Conservation (phyloP, 2,113 vertebrate genomes). For the Romanogobio albipinnatus region DNA sequence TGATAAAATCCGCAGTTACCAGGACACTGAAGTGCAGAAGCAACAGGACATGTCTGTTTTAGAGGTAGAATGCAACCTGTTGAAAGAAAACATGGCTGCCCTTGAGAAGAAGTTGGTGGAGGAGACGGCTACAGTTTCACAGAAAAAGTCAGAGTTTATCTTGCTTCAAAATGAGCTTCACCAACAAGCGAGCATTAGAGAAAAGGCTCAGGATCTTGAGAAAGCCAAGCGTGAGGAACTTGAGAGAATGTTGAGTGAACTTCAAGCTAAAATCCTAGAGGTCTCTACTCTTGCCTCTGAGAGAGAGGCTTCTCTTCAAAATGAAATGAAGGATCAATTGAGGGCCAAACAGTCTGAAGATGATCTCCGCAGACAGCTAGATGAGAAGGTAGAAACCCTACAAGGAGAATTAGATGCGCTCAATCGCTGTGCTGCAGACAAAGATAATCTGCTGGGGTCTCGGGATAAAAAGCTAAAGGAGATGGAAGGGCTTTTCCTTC, state of each 20-base stretch:
- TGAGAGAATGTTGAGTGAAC: neutral
- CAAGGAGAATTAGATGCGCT: neutral
- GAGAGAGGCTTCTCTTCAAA: constrained; percentile 22
- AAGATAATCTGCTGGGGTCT: constrained; percentile 4
- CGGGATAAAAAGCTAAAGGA: constrained; percentile 15
- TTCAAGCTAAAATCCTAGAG: constrained; percentile 17
- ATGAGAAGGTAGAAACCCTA: constrained; percentile 6
- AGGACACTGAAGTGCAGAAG: neutral
- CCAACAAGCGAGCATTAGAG: constrained; percentile 29
- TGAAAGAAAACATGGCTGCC: constrained; percentile 28
- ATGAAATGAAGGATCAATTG: neutral
- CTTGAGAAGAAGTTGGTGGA: constrained; percentile 40
- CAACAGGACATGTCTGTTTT: neutral
- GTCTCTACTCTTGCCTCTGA: constrained; percentile 6
- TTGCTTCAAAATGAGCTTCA: constrained; percentile 50
- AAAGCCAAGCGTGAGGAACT: neutral
- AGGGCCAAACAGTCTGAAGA: constrained; percentile 45
- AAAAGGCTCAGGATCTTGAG: constrained; percentile 8
- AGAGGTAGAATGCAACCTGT: neutral
- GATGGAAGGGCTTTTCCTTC: constrained; percentile 37
- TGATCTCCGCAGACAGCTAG: constrained; percentile 71
- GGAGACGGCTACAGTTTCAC: neutral
- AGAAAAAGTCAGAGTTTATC: constrained; percentile 34
- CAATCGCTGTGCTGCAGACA: neutral
- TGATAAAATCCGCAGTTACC: constrained; percentile 7